phyloP scores from a whole-genome alignment of 2,113 vertebrate genomes.

The Dipodomys merriami region DNA sequence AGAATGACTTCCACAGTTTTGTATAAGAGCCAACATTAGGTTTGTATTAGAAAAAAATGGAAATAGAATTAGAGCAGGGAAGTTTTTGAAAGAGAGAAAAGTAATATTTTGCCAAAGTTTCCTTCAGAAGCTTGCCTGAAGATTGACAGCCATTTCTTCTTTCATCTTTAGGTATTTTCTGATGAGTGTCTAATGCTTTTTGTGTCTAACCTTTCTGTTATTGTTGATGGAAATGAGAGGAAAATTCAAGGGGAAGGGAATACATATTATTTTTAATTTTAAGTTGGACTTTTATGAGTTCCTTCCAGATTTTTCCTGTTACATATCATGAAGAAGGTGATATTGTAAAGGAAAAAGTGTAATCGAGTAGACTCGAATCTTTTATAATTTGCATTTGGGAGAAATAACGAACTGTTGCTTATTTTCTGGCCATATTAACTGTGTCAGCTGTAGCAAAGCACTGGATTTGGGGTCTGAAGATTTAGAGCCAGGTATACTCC shows the following conservation, averaged over 20 bases:
- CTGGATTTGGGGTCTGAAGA: not conserved
- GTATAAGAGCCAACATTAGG: not conserved
- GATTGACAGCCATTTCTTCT: not conserved
- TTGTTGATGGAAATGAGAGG: not conserved
- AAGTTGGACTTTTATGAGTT: not conserved
- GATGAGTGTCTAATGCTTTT: not conserved
- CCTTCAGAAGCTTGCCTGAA: not conserved
- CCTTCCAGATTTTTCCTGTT: not conserved
- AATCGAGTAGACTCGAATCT: not conserved
- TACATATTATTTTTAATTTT: not conserved
- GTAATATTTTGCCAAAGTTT: constrained; percentile 7
- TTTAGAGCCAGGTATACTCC: not conserved
- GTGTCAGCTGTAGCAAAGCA: not conserved
- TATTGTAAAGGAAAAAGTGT: not conserved
- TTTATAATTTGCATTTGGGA: not conserved
- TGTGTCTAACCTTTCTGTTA: not conserved
- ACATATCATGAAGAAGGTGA: not conserved
- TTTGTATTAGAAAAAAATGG: not conserved
- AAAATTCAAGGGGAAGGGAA: not conserved
- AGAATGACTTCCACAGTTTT: not conserved
- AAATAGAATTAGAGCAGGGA: constrained; percentile 14
- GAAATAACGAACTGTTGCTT: not conserved
- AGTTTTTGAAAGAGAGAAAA: constrained; percentile 8
- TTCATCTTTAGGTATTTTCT: not conserved
- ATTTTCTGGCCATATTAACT: not conserved